Evolutionary conservation across 2,888 invertebrate genomes (phyloP), one percentile per base, ranked within the genome.

Genomic region (Andrena bicolor): DNA sequence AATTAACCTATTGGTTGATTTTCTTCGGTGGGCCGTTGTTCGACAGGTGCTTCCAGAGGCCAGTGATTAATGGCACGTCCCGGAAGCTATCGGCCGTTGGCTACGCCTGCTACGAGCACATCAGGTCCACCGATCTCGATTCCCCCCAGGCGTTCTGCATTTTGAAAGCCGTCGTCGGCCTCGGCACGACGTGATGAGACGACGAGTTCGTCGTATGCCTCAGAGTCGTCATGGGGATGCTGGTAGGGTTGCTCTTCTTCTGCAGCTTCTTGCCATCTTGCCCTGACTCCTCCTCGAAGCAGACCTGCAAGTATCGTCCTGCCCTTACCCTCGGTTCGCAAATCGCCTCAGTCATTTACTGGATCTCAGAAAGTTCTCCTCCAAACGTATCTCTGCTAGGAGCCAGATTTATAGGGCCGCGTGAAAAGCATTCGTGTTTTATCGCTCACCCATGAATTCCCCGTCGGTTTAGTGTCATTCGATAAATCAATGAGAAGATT

Each of bases 21-120:
- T 89, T 89, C 76, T 87, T 90, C 70, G 80, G 84, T 78, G 88
- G 90, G 84, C 88, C 90, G 75, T 77, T 87, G 78, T 86, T 90
- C 69, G 92, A 91, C 61, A 93, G 81, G 69, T 92, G 92, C 87
- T 90, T 91, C 93, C 93, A 93, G 60, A 93, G 89, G 41, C 91
- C 91, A 32, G 93, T 93, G 83, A 93, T 92, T 60, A 93, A 88
- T 16, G 93, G 93, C 65, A 93, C 92, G 80, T 92, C 92, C n/a
- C 89, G 90, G 87, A 92, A 93, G 83, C 85, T 90, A 51, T 92
- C 92, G 84, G 92, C 91, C 91, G 84, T 77, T 49, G 88, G 92
- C 92, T 92, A 92, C 75, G 90, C 75, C 85, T 91, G 92, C 92
- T 92, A 92, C 92, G 92, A 92, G 72, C 92, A 92, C 90, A 92